Conservation (phyloP, 2,113 vertebrate genomes). For the Emberiza fucata region DNA sequence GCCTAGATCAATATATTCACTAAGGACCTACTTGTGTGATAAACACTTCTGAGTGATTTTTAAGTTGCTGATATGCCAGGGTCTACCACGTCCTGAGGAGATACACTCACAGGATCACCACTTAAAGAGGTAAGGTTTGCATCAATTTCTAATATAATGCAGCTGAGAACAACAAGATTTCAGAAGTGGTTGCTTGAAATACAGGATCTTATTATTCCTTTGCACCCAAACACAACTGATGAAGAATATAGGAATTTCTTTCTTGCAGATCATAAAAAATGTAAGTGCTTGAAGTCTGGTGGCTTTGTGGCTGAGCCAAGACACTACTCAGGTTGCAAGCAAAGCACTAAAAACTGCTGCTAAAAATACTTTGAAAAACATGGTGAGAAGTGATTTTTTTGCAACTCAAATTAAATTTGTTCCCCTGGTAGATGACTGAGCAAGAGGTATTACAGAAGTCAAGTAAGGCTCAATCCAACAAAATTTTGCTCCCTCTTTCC, state of each 20-base stretch:
- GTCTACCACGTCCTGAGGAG: neutral
- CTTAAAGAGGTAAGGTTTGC: neutral
- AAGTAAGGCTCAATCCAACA: neutral
- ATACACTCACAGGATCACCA: neutral
- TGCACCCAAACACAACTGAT: neutral
- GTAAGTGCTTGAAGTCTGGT: neutral
- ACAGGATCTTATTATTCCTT: neutral
- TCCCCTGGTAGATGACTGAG: neutral
- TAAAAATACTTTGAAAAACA: neutral
- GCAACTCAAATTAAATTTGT: neutral
- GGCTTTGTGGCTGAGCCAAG: slow-evolving; percentile 16
- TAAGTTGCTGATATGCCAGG: neutral
- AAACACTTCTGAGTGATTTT: neutral
- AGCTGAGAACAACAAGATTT: neutral
- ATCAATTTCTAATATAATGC: neutral
- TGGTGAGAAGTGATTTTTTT: neutral
- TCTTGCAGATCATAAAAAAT: neutral
- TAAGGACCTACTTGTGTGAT: neutral
- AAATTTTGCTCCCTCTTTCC: neutral
- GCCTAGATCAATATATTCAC: neutral
- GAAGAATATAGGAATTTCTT: neutral
- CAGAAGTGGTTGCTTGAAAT: neutral
- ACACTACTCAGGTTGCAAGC: neutral
- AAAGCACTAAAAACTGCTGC: neutral
- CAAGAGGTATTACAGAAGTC: neutral